Conservation (phyloP, 2,797 vertebrate genomes). For the Gymnothorax javanicus region DNA sequence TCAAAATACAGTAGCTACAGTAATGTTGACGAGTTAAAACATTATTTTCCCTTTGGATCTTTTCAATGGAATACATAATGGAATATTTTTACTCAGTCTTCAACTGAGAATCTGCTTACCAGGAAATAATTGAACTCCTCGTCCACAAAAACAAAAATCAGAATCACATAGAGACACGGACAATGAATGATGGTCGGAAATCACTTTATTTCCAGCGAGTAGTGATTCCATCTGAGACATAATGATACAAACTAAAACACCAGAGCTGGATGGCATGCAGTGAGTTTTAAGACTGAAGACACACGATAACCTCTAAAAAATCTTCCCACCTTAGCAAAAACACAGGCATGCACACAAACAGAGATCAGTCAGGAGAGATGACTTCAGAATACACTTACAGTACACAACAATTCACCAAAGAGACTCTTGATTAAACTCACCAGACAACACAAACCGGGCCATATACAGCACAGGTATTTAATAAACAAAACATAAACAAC, state of each 20-base stretch:
- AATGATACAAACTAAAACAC: conserved; percentile 79
- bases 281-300: conserved; percentile 79
- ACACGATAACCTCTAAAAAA: conserved; percentile 75
- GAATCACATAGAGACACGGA: conserved; percentile 67
- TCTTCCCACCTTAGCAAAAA: conserved; percentile 69
- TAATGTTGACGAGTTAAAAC: no score
- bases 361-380: conserved; percentile 55
- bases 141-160: not conserved
- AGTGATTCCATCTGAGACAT: conserved; percentile 89
- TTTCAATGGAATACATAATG: not conserved
- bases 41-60: no score
- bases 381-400: conserved; percentile 74
- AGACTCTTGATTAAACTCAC: conserved; percentile 70
- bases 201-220: conserved; percentile 86
- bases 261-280: conserved; percentile 87
- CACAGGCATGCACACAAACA: conserved; percentile 80
- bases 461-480: conserved; percentile 64
- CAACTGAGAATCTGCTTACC: not conserved
- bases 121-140: not conserved
- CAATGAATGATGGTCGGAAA: conserved; percentile 78
- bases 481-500: conserved; percentile 51
- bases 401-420: conserved; percentile 57
- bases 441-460: conserved; percentile 73
- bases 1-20: no score
- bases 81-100: not conserved